Percentiles rank a stretch among this genome's conserved stretches.
Conservation (phyloP, 1,140 invertebrate genomes). For the Ctenoplectra terminalis region DNA sequence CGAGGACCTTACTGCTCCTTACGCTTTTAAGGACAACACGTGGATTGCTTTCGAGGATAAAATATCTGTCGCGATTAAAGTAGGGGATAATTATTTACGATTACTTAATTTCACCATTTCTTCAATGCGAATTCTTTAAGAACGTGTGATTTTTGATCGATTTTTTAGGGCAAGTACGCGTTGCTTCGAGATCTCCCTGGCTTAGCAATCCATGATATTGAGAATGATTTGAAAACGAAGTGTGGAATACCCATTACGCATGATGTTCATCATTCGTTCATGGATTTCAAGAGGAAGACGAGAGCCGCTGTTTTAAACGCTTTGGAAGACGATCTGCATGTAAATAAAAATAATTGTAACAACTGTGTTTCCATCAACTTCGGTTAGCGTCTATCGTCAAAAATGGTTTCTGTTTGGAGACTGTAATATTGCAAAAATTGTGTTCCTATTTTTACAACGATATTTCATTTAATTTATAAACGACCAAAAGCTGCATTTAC, state of each 20-base stretch:
- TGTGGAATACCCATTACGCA: slow-evolving; percentile 75
- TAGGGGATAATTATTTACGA: slow-evolving; percentile 67
- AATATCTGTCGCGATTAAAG: slow-evolving; percentile 88
- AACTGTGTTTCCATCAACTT: neutral
- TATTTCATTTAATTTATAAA: neutral
- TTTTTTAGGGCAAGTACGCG: slow-evolving; percentile 84
- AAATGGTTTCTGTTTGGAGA: neutral
- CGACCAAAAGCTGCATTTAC: no score
- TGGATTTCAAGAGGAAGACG: slow-evolving; percentile 82
- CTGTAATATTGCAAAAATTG: neutral
- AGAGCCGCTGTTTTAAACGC: slow-evolving; percentile 80
- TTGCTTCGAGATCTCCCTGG: slow-evolving; percentile 85
- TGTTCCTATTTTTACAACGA: neutral
- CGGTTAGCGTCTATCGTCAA: slow-evolving; percentile 9
- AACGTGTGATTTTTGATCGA: neutral
- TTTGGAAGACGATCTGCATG: slow-evolving; percentile 79
- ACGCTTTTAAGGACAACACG: slow-evolving; percentile 88
- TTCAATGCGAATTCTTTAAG: no score
- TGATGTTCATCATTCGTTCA: slow-evolving; percentile 77
- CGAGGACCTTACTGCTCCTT: slow-evolving; percentile 90
- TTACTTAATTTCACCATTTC: neutral
- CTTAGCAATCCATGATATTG: slow-evolving; percentile 77
- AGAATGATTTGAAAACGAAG: slow-evolving; percentile 75
- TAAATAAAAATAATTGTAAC: slow-evolving; percentile 55
- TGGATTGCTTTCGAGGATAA: slow-evolving; percentile 92